Evolutionary conservation across 2,797 vertebrate species (phyloP).

Genomic region (Schizopygopsis pylzovi): DNA sequence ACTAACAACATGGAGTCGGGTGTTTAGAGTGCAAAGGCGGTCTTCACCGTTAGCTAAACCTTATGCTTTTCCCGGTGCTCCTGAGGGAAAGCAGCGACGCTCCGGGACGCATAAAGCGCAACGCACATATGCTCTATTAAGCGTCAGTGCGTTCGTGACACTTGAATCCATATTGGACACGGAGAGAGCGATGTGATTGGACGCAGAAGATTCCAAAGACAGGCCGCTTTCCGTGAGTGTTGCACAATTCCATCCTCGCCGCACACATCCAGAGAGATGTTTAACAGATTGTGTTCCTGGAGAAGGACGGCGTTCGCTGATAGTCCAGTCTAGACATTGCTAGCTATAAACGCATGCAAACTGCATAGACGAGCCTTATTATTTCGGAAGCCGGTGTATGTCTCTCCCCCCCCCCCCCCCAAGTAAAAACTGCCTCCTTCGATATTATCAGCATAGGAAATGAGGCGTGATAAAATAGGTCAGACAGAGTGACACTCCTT

Average conservation of each 20-base stretch:
- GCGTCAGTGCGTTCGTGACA: constrained; percentile 43
- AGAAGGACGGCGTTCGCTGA: not conserved
- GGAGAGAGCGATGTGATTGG: constrained; percentile 67
- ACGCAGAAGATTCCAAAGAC: constrained; percentile 37
- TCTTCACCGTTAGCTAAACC: constrained; percentile 38
- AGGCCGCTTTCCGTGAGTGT: constrained; percentile 58
- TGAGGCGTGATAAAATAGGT: constrained; percentile 69
- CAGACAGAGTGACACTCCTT: constrained; percentile 63
- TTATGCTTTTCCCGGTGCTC: constrained; percentile 56
- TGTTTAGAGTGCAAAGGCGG: constrained; percentile 70
- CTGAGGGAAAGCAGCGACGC: constrained; percentile 51
- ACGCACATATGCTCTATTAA: constrained; percentile 27
- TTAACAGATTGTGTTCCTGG: constrained; percentile 23
- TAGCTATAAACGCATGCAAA: constrained; percentile 16
- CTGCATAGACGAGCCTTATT: constrained; percentile 6
- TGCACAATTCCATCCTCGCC: constrained; percentile 38
- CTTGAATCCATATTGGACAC: constrained; percentile 63
- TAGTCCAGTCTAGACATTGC: not conserved
- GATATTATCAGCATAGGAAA: constrained; percentile 49
- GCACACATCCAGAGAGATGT: constrained; percentile 35
- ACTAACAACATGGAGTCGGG: constrained; percentile 82
- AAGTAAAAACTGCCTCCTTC: constrained; percentile 25
- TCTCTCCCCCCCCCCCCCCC: not conserved
- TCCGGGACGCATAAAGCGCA: constrained; percentile 26
- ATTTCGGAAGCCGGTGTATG: not conserved